Percentiles rank a stretch among this genome's conserved stretches.
Evolutionary conservation across 2,888 invertebrate species (phyloP).

Genomic region (Mesochorus sp.): DNA sequence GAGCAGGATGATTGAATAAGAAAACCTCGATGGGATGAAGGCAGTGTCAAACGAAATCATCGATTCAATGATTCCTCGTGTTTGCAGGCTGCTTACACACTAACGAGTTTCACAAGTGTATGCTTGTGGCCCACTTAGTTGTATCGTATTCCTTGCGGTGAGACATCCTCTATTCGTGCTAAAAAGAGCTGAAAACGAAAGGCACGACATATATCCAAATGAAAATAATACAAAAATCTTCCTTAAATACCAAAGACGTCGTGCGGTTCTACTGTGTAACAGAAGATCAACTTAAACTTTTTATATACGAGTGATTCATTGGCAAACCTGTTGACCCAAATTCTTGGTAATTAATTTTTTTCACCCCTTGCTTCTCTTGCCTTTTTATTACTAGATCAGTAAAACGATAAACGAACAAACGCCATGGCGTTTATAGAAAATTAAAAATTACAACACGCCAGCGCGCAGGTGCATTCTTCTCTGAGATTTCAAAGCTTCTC

Average conservation of each 20-base stretch:
- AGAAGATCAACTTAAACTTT: not conserved
- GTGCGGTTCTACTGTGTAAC: not conserved
- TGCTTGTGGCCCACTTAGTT: conserved; percentile 60
- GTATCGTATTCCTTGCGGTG: not conserved
- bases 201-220: conserved; percentile 46
- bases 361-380: not conserved
- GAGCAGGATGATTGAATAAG: not conserved
- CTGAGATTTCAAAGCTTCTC: not conserved
- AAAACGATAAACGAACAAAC: conserved; percentile 5
- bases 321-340: conserved; percentile 15
- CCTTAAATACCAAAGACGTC: not conserved
- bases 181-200: conserved; percentile 66
- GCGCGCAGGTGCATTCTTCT: not conserved
- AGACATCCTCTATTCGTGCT: not conserved
- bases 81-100: not conserved
- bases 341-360: not conserved
- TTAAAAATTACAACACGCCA: not conserved
- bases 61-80: not conserved
- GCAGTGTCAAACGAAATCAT: conserved; percentile 5
- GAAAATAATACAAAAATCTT: not conserved
- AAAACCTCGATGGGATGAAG: not conserved
- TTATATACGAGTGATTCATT: no score
- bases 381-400: not conserved
- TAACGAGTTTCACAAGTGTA: not conserved
- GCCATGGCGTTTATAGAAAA: not conserved